Evolutionary conservation across 2,797 vertebrate genomes (phyloP).

Genomic region (Falco berigora): DNA sequence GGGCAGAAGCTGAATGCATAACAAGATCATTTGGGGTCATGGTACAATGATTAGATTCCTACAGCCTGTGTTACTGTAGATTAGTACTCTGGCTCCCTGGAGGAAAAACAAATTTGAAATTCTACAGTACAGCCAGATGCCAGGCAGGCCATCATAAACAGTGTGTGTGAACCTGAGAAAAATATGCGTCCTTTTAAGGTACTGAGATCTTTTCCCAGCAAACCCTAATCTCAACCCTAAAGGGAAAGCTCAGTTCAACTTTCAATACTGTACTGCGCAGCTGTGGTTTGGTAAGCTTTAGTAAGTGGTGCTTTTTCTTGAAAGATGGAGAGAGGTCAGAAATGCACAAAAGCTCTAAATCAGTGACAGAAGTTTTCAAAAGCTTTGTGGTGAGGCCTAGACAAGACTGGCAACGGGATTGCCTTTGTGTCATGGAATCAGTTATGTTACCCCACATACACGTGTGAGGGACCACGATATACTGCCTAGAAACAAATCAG

Average conservation of each 20-base stretch:
- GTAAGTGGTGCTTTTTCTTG: background rate
- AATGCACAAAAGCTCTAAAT: background rate
- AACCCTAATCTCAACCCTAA: background rate
- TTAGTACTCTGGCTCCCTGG: conserved; percentile 49
- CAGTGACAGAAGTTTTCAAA: background rate
- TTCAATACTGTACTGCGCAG: background rate
- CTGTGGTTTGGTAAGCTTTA: background rate
- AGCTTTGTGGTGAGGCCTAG: background rate
- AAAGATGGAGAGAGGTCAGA: background rate
- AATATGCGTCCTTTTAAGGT: background rate
- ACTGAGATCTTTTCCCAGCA: background rate
- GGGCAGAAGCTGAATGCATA: conserved; percentile 51
- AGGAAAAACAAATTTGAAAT: conserved; percentile 61
- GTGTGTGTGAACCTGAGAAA: background rate
- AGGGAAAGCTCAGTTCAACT: background rate
- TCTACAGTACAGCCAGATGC: background rate
- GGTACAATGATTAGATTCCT: conserved; percentile 62
- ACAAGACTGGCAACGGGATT: background rate
- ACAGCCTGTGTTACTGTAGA: conserved; percentile 52
- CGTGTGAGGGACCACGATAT: fast-evolving
- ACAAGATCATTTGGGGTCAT: conserved; percentile 61
- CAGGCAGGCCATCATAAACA: background rate
- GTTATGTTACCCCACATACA: background rate
- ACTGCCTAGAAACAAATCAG: background rate
- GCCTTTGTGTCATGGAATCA: background rate